These are phyloP conservation scores for Hucho hucho DNA, from an alignment of 2,113 vertebrate genomes.

Conservation along the genomic window DNA sequence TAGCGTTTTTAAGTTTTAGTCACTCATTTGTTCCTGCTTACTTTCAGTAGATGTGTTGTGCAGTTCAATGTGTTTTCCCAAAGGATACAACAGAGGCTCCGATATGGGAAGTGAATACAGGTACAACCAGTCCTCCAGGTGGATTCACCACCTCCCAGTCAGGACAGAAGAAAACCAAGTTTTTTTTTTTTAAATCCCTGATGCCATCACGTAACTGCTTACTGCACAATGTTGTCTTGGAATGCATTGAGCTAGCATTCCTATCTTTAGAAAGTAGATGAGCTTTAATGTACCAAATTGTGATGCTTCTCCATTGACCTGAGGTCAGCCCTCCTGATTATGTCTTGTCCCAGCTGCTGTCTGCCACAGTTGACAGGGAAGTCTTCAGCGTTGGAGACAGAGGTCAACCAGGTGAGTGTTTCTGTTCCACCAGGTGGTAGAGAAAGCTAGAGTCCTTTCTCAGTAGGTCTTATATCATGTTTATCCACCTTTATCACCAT, in stretches of 20 bases:
- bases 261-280: too few relatives aligned
- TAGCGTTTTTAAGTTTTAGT: not conserved
- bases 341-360: conserved; percentile 85
- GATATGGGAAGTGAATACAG: not conserved
- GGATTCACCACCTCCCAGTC: not conserved
- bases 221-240: too few relatives aligned
- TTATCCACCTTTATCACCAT: too few relatives aligned
- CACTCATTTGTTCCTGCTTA: too few relatives aligned
- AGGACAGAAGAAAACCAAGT: conserved; percentile 17
- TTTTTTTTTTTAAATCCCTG: conserved; percentile 1
- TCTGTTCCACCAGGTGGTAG: not conserved
- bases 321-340: conserved; percentile 65
- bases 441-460: not conserved
- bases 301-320: conserved; percentile 1
- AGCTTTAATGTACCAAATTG: too few relatives aligned
- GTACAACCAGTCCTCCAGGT: not conserved
- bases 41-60: too few relatives aligned
- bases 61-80: not conserved
- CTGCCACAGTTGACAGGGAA: conserved; percentile 68
- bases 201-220: not conserved
- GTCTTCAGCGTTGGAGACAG: conserved; percentile 73
- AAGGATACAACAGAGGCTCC: conserved; percentile 7
- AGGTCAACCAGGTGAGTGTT: conserved; percentile 79
- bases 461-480: not conserved
- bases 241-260: not conserved